Evolutionary conservation across 2,113 vertebrate species (phyloP).

Genomic region (Accipiter cooperii): DNA sequence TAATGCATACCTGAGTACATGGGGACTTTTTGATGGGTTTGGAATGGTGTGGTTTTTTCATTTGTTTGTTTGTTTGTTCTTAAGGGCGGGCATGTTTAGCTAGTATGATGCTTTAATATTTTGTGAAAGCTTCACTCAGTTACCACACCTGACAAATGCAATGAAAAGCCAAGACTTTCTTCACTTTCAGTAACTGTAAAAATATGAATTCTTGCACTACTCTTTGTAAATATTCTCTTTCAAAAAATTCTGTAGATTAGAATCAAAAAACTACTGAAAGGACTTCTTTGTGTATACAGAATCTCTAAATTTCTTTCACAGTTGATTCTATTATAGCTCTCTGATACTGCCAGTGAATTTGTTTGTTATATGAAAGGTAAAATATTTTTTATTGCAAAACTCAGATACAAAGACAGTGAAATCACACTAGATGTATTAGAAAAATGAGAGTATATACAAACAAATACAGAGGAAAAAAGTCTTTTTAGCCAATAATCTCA

Average conservation of each 20-base stretch:
- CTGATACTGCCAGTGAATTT: not conserved
- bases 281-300: not conserved
- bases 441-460: not conserved
- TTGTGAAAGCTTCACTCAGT: not conserved
- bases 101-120: not conserved
- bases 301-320: not conserved
- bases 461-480: not conserved
- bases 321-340: not conserved
- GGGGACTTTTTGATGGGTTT: not conserved
- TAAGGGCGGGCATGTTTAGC: not conserved
- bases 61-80: not conserved
- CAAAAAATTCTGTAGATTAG: not conserved
- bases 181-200: not conserved
- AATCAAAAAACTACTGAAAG: not conserved
- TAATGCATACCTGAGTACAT: too few species aligned
- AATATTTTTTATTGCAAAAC: not conserved
- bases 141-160: not conserved
- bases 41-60: not conserved
- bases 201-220: not conserved
- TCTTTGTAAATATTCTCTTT: not conserved
- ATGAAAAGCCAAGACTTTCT: not conserved
- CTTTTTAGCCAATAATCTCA: not conserved
- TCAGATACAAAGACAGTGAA: not conserved
- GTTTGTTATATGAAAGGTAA: not conserved
- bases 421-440: not conserved